These are phyloP conservation scores for Diglossa cyanea DNA, from an alignment of 2,797 vertebrate genomes.

Conservation along the genomic window DNA sequence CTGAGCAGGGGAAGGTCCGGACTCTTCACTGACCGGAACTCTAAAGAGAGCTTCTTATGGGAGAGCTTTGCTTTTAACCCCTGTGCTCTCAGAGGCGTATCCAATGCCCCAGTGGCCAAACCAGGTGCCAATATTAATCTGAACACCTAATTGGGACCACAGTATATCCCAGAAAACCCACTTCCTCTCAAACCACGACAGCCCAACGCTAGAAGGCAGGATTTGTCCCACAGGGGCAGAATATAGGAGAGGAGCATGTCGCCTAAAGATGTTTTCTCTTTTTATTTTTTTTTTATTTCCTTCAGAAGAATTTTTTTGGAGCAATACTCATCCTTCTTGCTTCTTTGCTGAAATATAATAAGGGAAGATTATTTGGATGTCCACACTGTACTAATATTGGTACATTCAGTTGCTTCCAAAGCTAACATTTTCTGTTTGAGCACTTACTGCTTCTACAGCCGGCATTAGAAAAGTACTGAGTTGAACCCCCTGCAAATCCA, in stretches of 20 bases:
- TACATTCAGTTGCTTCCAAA: background rate
- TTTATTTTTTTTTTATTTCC: rapidly evolving
- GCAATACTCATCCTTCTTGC: background rate
- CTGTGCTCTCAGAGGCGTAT: too few relatives aligned
- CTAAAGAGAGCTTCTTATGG: too few relatives aligned
- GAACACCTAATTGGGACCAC: too few relatives aligned
- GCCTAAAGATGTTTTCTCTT: background rate
- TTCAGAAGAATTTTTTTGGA: background rate
- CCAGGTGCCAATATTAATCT: too few relatives aligned
- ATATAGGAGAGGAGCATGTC: rapidly evolving
- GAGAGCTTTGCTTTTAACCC: too few relatives aligned
- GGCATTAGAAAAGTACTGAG: background rate
- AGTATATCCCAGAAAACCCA: too few relatives aligned
- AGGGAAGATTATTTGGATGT: background rate
- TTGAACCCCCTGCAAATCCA: background rate
- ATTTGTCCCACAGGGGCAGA: background rate
- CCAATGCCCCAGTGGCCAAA: too few relatives aligned
- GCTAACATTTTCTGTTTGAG: background rate
- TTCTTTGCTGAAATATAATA: background rate
- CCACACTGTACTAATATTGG: background rate
- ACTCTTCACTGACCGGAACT: too few relatives aligned
- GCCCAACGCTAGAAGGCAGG: too few relatives aligned
- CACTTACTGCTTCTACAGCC: background rate
- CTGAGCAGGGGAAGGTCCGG: too few relatives aligned
- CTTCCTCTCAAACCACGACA: too few relatives aligned